A percentile compares a stretch with the other conserved stretches of the same genome.
Conservation (phyloP, 2,888 invertebrate genomes). For the Drosophila niveifrons region DNA sequence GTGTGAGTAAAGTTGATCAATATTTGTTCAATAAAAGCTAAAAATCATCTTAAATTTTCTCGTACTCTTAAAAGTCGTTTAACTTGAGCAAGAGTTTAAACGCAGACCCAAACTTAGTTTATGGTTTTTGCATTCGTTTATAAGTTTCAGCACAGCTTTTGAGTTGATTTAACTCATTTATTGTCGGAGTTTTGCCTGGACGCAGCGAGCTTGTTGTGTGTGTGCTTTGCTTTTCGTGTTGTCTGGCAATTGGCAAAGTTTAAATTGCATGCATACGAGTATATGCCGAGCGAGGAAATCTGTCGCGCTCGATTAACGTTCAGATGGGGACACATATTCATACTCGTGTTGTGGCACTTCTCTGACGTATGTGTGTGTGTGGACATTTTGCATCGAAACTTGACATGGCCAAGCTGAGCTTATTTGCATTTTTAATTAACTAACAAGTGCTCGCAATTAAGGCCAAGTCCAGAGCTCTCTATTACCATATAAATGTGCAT, state of each 20-base stretch:
- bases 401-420: slow-evolving; percentile 43
- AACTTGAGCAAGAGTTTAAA: not conserved
- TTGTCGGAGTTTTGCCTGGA: not conserved
- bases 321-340: slow-evolving; percentile 13
- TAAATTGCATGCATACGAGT: slow-evolving; percentile 40
- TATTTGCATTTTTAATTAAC: slow-evolving; percentile 75
- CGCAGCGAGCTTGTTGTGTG: slow-evolving; percentile 27
- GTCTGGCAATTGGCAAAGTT: slow-evolving; percentile 53
- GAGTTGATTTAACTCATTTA: slow-evolving; percentile 5
- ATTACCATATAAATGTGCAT: slow-evolving; percentile 51
- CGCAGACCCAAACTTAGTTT: not conserved
- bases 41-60: not conserved
- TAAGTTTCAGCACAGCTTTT: slow-evolving; percentile 7
- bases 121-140: not conserved
- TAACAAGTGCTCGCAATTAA: slow-evolving; percentile 72
- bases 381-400: slow-evolving; percentile 26
- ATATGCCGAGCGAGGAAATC: slow-evolving; percentile 33
- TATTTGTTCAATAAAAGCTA: not conserved
- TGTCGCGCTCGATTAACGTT: slow-evolving; percentile 65
- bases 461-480: slow-evolving; percentile 37
- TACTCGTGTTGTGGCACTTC: not conserved
- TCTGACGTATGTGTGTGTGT: not conserved
- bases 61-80: too few species aligned
- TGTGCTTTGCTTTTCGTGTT: slow-evolving; percentile 29
- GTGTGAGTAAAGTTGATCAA: not conserved